These are phyloP conservation scores for Podarcis cretensis DNA, from an alignment of 2,113 vertebrate genomes.

Conservation along the genomic window DNA sequence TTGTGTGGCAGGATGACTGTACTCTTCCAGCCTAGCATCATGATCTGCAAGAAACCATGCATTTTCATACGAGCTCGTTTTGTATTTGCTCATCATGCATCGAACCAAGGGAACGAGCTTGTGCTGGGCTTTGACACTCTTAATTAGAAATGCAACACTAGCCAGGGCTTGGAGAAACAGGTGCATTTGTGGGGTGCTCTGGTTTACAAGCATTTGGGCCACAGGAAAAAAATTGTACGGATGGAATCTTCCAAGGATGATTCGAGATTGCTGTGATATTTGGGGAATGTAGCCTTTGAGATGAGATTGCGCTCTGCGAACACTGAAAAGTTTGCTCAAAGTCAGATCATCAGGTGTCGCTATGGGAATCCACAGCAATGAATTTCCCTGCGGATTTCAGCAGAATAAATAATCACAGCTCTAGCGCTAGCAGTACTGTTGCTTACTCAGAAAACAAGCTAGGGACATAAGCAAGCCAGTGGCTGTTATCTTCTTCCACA, in stretches of 20 bases:
- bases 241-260: background rate
- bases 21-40: background rate
- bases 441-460: background rate
- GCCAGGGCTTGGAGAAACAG: background rate
- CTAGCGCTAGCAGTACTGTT: background rate
- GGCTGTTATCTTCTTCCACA: slow-evolving; percentile 2
- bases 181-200: background rate
- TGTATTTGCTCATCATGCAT: background rate
- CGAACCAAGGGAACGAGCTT: background rate
- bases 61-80: background rate
- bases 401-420: slow-evolving; percentile 24
- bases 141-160: background rate
- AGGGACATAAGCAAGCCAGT: background rate
- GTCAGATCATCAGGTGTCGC: background rate
- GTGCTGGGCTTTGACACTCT: background rate
- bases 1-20: background rate
- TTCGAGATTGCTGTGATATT: background rate
- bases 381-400: slow-evolving; percentile 17
- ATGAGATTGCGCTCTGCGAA: background rate
- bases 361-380: background rate
- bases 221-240: background rate
- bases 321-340: slow-evolving; percentile 10
- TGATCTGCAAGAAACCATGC: background rate
- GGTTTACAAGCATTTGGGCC: background rate
- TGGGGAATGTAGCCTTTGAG: background rate